A percentile compares a stretch with the other conserved stretches of the same genome.
These are phyloP conservation scores for Drosophila mojavensis DNA, from an alignment of 1,140 invertebrate genomes.

Conservation along the genomic window DNA sequence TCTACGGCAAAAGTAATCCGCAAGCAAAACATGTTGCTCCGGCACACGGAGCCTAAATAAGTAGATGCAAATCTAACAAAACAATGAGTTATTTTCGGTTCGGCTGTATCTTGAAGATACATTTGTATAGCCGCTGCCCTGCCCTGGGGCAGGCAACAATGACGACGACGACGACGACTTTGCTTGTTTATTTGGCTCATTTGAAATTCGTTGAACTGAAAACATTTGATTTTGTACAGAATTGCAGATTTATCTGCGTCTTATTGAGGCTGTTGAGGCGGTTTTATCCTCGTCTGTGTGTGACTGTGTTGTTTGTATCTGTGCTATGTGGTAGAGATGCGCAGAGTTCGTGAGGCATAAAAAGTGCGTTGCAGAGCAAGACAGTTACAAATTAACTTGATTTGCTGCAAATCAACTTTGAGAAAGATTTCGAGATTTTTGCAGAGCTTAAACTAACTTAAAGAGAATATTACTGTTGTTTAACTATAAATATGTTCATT, in stretches of 20 bases:
- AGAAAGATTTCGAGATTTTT: background rate
- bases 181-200: conserved; percentile 58
- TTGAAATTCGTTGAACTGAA: conserved; percentile 66
- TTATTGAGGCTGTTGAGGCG: conserved; percentile 7
- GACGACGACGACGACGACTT: conserved; percentile 13
- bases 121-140: conserved; percentile 25
- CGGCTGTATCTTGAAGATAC: conserved; percentile 51
- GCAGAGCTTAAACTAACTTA: background rate
- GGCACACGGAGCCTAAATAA: conserved; percentile 24
- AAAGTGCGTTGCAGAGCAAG: background rate
- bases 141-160: conserved; percentile 29
- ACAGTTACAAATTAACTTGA: background rate
- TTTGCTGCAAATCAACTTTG: background rate
- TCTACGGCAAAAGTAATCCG: conserved; percentile 56
- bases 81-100: conserved; percentile 52
- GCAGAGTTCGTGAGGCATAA: background rate
- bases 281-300: conserved; percentile 10
- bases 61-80: conserved; percentile 62
- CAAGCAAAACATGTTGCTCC: conserved; percentile 48
- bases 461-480: too few species aligned
- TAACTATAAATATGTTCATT: too few species aligned
- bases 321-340: conserved; percentile 17
- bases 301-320: background rate
- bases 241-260: conserved; percentile 58
- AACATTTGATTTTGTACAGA: conserved; percentile 58